Conservation (phyloP, 53 echinoderm and acorn worm genomes). For the Temnopleurus reevesii region DNA sequence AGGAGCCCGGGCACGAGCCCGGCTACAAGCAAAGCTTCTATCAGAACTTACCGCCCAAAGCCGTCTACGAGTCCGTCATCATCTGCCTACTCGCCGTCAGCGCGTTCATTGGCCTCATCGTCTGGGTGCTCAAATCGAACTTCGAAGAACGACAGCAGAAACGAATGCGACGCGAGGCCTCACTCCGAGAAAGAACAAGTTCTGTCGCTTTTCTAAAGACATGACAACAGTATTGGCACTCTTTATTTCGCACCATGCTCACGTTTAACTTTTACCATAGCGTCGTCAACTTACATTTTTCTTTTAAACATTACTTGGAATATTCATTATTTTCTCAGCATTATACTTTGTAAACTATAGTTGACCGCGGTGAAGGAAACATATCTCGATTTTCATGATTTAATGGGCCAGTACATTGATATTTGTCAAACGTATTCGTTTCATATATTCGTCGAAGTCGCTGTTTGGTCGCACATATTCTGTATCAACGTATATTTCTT, state of each 20-base stretch:
- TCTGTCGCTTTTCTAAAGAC: conserved; percentile 47
- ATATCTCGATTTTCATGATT: not conserved
- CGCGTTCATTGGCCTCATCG: conserved; percentile 84
- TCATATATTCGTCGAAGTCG: not conserved
- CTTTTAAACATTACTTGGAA: not conserved
- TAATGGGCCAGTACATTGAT: not conserved
- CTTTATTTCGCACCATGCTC: not conserved
- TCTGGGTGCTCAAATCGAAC: conserved; percentile 93
- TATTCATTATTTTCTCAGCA: not conserved
- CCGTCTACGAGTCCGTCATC: conserved; percentile 51
- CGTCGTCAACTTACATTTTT: not conserved
- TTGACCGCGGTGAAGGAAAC: not conserved
- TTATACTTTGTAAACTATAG: not conserved
- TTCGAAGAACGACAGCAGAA: conserved; percentile 91
- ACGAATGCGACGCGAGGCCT: conserved; percentile 88
- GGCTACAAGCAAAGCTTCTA: conserved; percentile 44
- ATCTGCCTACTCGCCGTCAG: conserved; percentile 89
- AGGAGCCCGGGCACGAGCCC: conserved; percentile 25
- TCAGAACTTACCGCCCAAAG: conserved; percentile 28
- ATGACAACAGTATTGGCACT: conserved; percentile 1
- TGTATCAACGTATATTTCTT: too few species aligned
- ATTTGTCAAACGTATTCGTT: too few species aligned
- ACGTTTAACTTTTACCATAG: not conserved
- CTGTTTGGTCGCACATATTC: not conserved
- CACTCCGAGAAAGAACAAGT: conserved; percentile 75